Evolutionary conservation across 2,797 vertebrate genomes (phyloP), one percentile per base, ranked within the genome.

Genomic region (Hafferia zeledoni): DNA sequence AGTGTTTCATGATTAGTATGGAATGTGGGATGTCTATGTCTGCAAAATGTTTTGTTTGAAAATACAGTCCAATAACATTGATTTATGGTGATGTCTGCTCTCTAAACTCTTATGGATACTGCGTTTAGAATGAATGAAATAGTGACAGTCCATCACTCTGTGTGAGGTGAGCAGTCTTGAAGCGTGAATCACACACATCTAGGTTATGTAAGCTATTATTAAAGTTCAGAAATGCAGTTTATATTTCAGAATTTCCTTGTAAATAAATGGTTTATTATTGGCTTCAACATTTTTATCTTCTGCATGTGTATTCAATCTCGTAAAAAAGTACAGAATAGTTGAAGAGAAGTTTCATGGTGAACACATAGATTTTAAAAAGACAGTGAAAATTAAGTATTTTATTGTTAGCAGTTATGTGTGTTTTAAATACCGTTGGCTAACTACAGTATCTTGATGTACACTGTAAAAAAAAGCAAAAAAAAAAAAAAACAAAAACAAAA

Each of bases 41-140:
- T 96, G 89, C 86, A 95, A 97, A 96, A 97, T 93, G 77, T 97
- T 98, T 97, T 98, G 92, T 97, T 97, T 97, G 93, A 96, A 97
- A 98, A 97, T 97, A 97, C 74, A 92, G 90, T 94, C 94, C 94
- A 97, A 96, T 97, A 97, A 95, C 90, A 95, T 90, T 97, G 97
- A 98, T 97, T 97, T 97, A 98, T 91, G 59, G 90, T 93, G 94
- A 96, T 97, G 94, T 96, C 95, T 97, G n/a, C 83, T 96, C 88
- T 97, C 94, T 86, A 96, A 97, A 95, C 60, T 78, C 87, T 95
- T 97, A 97, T 87, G 92, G 96, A 95, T 96, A 91, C 94, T 92
- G 81, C 14, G 59, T 97, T 97, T 88, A 88, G 84, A 97, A 97
- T 96, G 94, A 97, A 97, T 91, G 93, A 91, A 95, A 97, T 65